These are phyloP conservation scores for Pelmatolapia mariae DNA, from an alignment of 2,113 vertebrate genomes.

Conservation along the genomic window DNA sequence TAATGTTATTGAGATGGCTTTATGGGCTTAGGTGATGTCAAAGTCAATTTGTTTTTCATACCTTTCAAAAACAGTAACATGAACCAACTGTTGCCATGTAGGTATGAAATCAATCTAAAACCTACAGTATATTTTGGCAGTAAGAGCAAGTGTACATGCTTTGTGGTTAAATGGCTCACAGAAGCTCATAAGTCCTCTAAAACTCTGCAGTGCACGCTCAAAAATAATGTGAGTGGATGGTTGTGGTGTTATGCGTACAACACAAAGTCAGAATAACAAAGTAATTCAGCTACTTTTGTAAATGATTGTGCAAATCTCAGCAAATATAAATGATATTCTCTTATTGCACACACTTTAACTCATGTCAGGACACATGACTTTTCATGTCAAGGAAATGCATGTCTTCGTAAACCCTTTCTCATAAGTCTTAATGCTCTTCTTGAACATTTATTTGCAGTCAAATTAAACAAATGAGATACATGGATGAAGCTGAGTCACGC, in stretches of 20 bases:
- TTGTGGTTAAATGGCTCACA: background rate
- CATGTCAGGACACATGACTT: background rate
- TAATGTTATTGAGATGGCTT: background rate
- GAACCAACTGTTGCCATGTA: background rate
- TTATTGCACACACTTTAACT: background rate
- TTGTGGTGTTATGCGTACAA: background rate
- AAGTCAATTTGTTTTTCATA: background rate
- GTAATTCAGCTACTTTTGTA: background rate
- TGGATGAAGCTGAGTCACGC: background rate
- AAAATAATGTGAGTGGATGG: background rate
- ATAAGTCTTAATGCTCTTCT: background rate
- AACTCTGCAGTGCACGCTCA: background rate
- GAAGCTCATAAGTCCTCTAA: background rate
- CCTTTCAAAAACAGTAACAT: background rate
- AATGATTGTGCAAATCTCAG: background rate
- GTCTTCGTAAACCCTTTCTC: background rate
- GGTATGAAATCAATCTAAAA: background rate
- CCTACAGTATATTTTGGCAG: background rate
- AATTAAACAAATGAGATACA: background rate
- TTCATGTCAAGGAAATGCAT: background rate
- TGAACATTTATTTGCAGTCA: background rate
- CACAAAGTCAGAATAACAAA: background rate
- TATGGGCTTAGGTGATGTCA: background rate
- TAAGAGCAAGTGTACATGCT: background rate
- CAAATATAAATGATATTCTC: background rate